These are phyloP conservation scores for Epinephelus cyanopodus DNA, from an alignment of 2,113 vertebrate species.

Conservation along the genomic window DNA sequence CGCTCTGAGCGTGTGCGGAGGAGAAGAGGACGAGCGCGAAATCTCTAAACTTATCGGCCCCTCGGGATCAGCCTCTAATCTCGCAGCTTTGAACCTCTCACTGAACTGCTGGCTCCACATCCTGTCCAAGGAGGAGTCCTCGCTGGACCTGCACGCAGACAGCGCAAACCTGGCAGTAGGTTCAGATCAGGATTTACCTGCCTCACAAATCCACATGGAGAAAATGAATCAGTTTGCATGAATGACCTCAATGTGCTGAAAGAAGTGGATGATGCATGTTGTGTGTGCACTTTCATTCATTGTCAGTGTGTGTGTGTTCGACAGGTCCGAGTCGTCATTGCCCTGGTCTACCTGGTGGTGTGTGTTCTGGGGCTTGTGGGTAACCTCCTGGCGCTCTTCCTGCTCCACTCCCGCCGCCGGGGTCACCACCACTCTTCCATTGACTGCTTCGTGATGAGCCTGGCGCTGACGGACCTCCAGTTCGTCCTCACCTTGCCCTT, in stretches of 20 bases:
- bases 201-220: neutral
- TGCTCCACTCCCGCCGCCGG: conserved; percentile 81
- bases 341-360: conserved; percentile 84
- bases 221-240: neutral
- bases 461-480: conserved; percentile 87
- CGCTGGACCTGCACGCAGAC: conserved; percentile 78
- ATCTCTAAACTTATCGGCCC: conserved; percentile 65
- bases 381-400: conserved; percentile 85
- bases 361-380: conserved; percentile 86
- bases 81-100: conserved; percentile 76
- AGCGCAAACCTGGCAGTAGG: conserved; percentile 77
- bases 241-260: neutral
- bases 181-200: neutral
- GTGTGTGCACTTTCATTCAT: neutral
- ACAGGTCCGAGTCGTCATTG: conserved; percentile 82
- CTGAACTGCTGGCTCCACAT: conserved; percentile 85
- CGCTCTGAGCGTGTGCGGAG: conserved; percentile 63
- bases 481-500: conserved; percentile 88
- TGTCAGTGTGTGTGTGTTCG: neutral
- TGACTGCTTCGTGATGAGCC: conserved; percentile 85
- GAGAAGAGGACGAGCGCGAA: conserved; percentile 68
- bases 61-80: conserved; percentile 41
- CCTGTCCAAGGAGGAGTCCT: conserved; percentile 83
- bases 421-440: conserved; percentile 81
- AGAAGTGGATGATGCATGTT: neutral